phyloP scores from a whole-genome alignment of 2,888 invertebrate genomes.

The Aromia moschata region DNA sequence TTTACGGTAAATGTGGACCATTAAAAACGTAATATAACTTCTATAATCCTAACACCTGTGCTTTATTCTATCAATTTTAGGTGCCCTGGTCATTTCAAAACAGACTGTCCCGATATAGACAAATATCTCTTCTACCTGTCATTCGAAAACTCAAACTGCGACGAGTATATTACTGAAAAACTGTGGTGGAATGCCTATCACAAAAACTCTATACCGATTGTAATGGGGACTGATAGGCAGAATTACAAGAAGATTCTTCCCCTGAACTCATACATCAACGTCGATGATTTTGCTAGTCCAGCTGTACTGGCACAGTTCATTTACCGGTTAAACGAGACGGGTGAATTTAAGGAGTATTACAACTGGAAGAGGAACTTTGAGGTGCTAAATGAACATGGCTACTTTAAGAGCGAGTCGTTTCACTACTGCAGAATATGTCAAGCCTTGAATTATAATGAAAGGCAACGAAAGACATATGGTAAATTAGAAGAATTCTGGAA shows the following conservation, averaged over 20 bases:
- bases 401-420: slow-evolving; percentile 68
- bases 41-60: slow-evolving; percentile 1
- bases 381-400: slow-evolving; percentile 74
- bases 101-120: slow-evolving; percentile 68
- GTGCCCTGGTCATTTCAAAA: slow-evolving; percentile 71
- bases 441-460: slow-evolving; percentile 72
- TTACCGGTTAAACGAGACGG: slow-evolving; percentile 61
- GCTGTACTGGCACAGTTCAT: slow-evolving; percentile 67
- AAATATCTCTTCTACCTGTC: slow-evolving; percentile 75
- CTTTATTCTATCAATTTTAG: slow-evolving; percentile 58
- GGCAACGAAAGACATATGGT: slow-evolving; percentile 58
- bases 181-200: slow-evolving; percentile 72
- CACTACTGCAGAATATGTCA: slow-evolving; percentile 75
- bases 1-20: slow-evolving; percentile 68
- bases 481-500: slow-evolving; percentile 62
- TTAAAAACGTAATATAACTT: slow-evolving; percentile 47
- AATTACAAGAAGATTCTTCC: slow-evolving; percentile 68
- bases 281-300: slow-evolving; percentile 66
- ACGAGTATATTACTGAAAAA: slow-evolving; percentile 77
- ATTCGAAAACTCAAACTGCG: slow-evolving; percentile 76
- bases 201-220: slow-evolving; percentile 72
- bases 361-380: slow-evolving; percentile 69
- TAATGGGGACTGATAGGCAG: slow-evolving; percentile 68
- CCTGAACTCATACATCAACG: slow-evolving; percentile 71
- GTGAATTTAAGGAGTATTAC: slow-evolving; percentile 65